Conservation (phyloP, 23 tunicate genomes). For the Trididemnum nubilum region DNA sequence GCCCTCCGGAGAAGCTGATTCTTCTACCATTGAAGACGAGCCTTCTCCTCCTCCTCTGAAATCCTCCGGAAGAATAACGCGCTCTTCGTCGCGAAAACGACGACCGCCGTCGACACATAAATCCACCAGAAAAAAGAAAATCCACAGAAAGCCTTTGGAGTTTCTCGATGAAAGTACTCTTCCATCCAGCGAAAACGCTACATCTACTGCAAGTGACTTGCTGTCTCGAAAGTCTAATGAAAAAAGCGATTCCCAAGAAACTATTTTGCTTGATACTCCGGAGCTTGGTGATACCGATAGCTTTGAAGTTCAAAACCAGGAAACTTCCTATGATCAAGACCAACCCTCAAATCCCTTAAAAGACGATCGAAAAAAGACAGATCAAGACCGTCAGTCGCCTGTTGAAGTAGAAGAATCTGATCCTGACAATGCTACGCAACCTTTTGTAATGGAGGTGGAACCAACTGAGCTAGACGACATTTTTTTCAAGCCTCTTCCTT, state of each 20-base stretch:
- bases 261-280: slow-evolving; percentile 24
- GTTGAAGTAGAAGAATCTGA: slow-evolving; percentile 8
- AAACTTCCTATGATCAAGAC: background rate
- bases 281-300: background rate
- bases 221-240: background rate
- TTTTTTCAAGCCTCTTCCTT: slow-evolving; percentile 10
- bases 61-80: background rate
- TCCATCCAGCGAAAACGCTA: background rate
- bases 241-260: slow-evolving; percentile 7
- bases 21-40: background rate
- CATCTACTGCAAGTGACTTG: background rate
- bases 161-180: background rate
- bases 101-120: background rate
- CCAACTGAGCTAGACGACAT: slow-evolving; percentile 31
- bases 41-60: background rate
- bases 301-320: background rate
- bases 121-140: background rate
- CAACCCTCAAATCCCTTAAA: background rate
- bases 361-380: too few relatives aligned
- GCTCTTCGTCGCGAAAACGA: background rate
- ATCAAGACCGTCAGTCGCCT: too few relatives aligned
- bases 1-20: background rate
- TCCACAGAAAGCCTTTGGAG: background rate
- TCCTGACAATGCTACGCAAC: background rate
- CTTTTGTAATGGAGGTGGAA: background rate